phyloP scores from a whole-genome alignment of 23 tunicate genomes.

The Botrylloides violaceus region DNA sequence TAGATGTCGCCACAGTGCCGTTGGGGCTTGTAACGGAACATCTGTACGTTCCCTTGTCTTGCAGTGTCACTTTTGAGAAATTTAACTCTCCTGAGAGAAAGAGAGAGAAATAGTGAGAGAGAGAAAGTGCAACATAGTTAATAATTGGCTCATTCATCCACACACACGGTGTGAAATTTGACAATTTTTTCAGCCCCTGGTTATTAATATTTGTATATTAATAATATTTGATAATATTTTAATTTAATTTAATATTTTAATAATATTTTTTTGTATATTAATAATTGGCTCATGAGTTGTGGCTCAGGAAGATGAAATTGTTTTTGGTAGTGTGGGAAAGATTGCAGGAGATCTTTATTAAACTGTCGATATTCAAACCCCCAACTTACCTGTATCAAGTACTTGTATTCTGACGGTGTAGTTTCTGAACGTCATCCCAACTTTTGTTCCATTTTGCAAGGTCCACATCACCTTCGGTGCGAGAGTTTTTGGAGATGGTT shows the following conservation, averaged over 20 bases:
- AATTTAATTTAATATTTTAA: not conserved
- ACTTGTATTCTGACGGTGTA: slow-evolving; percentile 40
- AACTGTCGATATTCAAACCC: no score
- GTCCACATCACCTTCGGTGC: slow-evolving; percentile 34
- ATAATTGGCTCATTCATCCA: no score
- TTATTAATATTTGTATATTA: no score
- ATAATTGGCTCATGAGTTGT: no score
- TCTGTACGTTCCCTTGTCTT: slow-evolving; percentile 65
- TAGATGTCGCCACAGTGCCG: slow-evolving; percentile 27
- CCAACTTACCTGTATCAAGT: slow-evolving; percentile 57
- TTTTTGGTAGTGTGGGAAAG: no score
- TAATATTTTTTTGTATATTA: not conserved
- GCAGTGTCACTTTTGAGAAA: slow-evolving; percentile 46
- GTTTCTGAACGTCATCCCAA: slow-evolving; percentile 24
- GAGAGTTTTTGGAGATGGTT: slow-evolving; percentile 7
- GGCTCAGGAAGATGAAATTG: no score
- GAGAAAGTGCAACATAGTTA: no score
- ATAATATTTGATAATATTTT: not conserved
- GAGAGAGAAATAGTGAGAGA: no score
- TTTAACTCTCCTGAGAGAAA: slow-evolving; percentile 76
- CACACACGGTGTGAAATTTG: no score
- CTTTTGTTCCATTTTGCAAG: slow-evolving; percentile 41
- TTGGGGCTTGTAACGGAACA: slow-evolving; percentile 34
- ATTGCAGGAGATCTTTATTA: no score
- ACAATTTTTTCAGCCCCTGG: no score